Evolutionary conservation across 1,140 invertebrate genomes (phyloP), one percentile per base, ranked within the genome.

Genomic region (Calephelis nemesis): DNA sequence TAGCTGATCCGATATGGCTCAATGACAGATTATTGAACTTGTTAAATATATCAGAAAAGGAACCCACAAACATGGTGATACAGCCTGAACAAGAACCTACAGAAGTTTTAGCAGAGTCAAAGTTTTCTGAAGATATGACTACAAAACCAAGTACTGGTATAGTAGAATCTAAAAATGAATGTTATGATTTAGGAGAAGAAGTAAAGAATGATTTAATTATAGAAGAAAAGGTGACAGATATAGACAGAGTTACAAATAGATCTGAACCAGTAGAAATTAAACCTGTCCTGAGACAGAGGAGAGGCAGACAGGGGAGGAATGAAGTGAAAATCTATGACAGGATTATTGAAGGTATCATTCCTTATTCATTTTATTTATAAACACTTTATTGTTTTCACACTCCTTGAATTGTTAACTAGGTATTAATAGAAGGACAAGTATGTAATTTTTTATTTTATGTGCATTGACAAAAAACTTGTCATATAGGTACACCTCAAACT

Each of bases 291-390:
- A 82, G 84, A 50, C 85, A 87, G 73, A 80, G 79, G 45, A 70
- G 87, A 60, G 88, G 89, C 0, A 74, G 85, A 7, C 86, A 89
- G 65, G 86, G 89, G 3, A 77, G 81, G 50, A 88, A 85, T 75
- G 88, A 93, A 78, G 91, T 93, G 2, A 93, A 92, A 70, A 91
- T 92, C 65, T 92, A 92, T 80, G 90, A 93, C 66, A 83, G 88
- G 66, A 84, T 93, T 69, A 87, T 92, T 73, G 91, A 93, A 82
- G 91, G 91, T 83, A 76, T 13, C 15, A 11, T n/a, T 49, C 12
- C 12, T 49, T 15, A 42, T 45, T 45, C 19, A n/a, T 45, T 0
- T 42, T n/a, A 30, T 30, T 30, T 30, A 30, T 30, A 30, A 0
- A 30, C 3, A 30, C 30, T 2, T 30, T 30, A 3, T 30, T 30